These are phyloP conservation scores for Coreoperca whiteheadi DNA, from an alignment of 2,113 vertebrate species.

Conservation along the genomic window DNA sequence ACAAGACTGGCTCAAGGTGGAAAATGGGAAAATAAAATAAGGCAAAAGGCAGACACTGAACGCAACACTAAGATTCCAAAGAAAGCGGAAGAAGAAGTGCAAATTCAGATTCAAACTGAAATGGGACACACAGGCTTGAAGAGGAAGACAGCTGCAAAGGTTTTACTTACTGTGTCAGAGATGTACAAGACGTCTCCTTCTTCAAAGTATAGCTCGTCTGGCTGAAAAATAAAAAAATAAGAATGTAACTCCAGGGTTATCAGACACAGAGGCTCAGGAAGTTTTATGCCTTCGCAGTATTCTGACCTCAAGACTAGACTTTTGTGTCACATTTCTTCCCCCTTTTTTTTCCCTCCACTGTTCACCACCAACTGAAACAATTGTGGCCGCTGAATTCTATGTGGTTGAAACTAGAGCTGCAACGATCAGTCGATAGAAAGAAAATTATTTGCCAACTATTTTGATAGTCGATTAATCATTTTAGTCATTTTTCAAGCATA, in stretches of 20 bases:
- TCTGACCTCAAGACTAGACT: not conserved
- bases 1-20: not conserved
- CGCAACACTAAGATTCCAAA: not conserved
- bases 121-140: not conserved
- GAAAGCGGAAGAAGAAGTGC: constrained; percentile 43
- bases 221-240: constrained; percentile 81
- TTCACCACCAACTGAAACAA: not conserved
- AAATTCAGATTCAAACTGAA: not conserved
- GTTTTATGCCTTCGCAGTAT: not conserved
- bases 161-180: constrained; percentile 92
- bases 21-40: not conserved
- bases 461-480: too few species aligned
- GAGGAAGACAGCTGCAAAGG: not conserved
- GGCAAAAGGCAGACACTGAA: not conserved
- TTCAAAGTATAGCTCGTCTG: constrained; percentile 98
- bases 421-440: too few species aligned
- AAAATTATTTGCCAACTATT: too few species aligned
- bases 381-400: not conserved
- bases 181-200: constrained; percentile 98
- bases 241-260: not conserved
- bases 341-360: not conserved
- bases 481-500: too few species aligned
- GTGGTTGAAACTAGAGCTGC: too few species aligned
- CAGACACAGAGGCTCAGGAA: not conserved
- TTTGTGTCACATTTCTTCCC: not conserved